Evolutionary conservation across 2,888 invertebrate genomes (phyloP).

Genomic region (Xestia c-nigrum): DNA sequence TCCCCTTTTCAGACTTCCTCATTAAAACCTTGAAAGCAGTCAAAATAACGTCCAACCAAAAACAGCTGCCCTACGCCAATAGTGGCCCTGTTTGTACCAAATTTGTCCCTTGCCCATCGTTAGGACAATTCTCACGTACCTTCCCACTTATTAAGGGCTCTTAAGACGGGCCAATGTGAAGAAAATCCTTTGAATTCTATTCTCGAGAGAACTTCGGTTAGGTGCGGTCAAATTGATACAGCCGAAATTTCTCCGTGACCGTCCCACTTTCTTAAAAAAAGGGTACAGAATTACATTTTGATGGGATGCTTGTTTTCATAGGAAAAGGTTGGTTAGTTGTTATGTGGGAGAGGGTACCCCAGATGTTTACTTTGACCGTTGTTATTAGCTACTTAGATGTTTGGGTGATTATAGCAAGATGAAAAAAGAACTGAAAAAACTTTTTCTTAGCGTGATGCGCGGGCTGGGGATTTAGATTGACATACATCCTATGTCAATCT

Average conservation of each 20-base stretch:
- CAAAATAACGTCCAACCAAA: constrained; percentile 41
- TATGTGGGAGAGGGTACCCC: constrained; percentile 14
- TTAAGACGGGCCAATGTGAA: constrained; percentile 42
- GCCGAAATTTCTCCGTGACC: constrained; percentile 35
- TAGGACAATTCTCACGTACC: constrained; percentile 65
- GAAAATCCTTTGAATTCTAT: constrained; percentile 60
- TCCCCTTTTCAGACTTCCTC: neutral
- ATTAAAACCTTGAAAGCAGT: constrained; percentile 35
- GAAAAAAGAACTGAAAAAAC: neutral
- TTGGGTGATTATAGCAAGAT: constrained; percentile 6
- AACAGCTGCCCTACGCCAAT: constrained; percentile 50
- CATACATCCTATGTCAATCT: too few species aligned
- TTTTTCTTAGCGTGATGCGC: too few species aligned
- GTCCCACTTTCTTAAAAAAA: constrained; percentile 50
- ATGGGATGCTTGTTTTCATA: constrained; percentile 41
- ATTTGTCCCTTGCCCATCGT: constrained; percentile 61
- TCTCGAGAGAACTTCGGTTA: constrained; percentile 54
- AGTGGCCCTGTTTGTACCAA: constrained; percentile 56
- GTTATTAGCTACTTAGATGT: neutral
- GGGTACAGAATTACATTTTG: constrained; percentile 51
- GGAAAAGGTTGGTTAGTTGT: constrained; percentile 29
- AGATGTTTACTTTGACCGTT: constrained; percentile 43
- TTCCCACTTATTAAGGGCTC: constrained; percentile 63
- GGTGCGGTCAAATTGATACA: constrained; percentile 58
- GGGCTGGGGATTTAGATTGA: too few species aligned